Evolutionary conservation across 2,888 invertebrate genomes (phyloP), one percentile per base, ranked within the genome.

Genomic region (Fragum fragum): DNA sequence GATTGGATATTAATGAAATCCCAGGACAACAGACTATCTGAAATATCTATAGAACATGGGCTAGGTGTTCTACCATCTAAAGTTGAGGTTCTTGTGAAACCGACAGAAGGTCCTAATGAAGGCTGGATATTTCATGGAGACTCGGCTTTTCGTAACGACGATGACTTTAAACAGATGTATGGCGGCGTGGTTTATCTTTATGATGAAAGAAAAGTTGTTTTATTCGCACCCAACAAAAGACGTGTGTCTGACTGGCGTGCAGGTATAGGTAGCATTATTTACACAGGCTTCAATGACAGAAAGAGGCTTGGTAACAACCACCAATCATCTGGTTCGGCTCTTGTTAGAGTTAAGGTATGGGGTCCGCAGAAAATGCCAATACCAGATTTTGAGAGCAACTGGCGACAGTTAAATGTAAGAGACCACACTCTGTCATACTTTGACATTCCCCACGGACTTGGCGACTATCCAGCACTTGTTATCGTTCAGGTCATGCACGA

Each of bases 171-270:
- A 23, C 23, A 11, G n/a, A 6, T 16, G 9, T 68, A 68, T 23
- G 68, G 83, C 1, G 83, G 83, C 1, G 63, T 79, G 16, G 76
- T 83, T 1, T 83, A 83, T 73, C 55, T 83, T 0, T 83, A 83
- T 59, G 73, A 83, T 28, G 73, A 73, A 14, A 66, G 39, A n/a
- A 39, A 79, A 26, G 83, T 83, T 18, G 32, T 28, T 36, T 28
- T 83, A 36, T 26, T 29, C 11, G 76, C 76, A 36, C 83, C 83
- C 18, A 47, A 68, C n/a, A 23, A 29, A 18, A 76, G 83, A 0
- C 32, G 55, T 29, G 9, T 9, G 9, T 3, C 9, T 6, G 32
- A 9, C 32, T 36, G 32, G 32, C 32, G 32, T 3, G 3, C 32
- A 36, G 32, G 32, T 36, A 3, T 3, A 36, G 32, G 32, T 36